These are phyloP conservation scores for Phania funesta DNA, from an alignment of 2,888 invertebrate genomes.

Conservation along the genomic window DNA sequence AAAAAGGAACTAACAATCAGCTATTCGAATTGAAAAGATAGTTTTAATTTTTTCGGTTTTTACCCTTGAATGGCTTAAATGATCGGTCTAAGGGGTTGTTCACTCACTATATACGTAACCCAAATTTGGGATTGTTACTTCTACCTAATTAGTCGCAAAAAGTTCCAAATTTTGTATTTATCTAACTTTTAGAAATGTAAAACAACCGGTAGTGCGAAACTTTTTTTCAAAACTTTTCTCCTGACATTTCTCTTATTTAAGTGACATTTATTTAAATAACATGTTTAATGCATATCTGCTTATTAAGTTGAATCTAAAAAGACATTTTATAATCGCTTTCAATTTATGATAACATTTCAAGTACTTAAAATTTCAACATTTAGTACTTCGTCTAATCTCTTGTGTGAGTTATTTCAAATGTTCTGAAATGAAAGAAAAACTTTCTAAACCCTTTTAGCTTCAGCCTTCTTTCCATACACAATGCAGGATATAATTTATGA, in stretches of 20 bases:
- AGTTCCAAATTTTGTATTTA: no score
- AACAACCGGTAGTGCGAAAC: no score
- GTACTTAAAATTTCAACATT: background rate
- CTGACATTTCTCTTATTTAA: background rate
- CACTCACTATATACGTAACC: no score
- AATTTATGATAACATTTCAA: constrained; percentile 36
- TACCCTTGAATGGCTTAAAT: no score
- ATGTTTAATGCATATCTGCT: background rate
- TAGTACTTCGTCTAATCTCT: constrained; percentile 45
- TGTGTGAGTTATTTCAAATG: constrained; percentile 46
- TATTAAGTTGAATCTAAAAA: background rate
- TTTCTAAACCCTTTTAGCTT: constrained; percentile 21
- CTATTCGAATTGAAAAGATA: no score
- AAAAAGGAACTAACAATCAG: no score
- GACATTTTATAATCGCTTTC: constrained; percentile 28
- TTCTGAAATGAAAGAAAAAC: constrained; percentile 4
- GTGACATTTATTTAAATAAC: background rate
- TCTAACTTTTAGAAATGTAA: no score
- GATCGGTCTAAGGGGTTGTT: no score
- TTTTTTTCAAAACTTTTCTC: no score
- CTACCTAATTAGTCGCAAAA: no score
- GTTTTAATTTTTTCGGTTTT: no score
- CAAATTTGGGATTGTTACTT: no score
- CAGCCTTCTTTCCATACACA: constrained; percentile 6
- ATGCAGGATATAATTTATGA: constrained; percentile 60